phyloP scores from a whole-genome alignment of 2,888 invertebrate species.

The Sialis fuliginosa region DNA sequence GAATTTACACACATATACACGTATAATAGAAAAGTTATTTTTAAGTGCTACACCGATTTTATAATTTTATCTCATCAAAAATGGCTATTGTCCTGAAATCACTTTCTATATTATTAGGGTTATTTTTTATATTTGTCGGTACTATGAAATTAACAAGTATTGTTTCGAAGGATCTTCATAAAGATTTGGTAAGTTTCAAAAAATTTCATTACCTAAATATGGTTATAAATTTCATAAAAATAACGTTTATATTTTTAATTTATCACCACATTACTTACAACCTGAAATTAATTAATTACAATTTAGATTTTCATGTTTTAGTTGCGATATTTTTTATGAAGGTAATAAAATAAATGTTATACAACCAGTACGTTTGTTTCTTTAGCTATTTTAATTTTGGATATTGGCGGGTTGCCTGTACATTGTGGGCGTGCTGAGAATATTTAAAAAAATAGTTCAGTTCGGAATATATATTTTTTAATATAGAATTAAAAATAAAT shows the following conservation, averaged over 20 bases:
- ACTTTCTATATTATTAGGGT: conserved; percentile 75
- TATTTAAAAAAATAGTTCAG: background rate
- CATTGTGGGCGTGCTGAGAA: background rate
- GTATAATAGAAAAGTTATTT: too few relatives aligned
- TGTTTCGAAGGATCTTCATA: conserved; percentile 87
- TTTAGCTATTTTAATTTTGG: conserved; percentile 14
- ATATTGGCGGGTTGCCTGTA: conserved; percentile 22
- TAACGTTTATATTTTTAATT: too few relatives aligned
- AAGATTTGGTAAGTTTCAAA: conserved; percentile 71
- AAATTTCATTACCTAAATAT: background rate
- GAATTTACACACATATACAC: too few relatives aligned
- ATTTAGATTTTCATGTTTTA: too few relatives aligned
- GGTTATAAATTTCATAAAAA: background rate
- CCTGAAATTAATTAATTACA: too few relatives aligned
- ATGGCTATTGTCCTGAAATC: conserved; percentile 76
- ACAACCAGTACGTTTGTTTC: too few relatives aligned
- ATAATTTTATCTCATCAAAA: background rate
- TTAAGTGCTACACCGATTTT: too few relatives aligned
- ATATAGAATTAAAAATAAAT: background rate
- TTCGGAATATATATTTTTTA: background rate
- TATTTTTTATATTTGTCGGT: conserved; percentile 92
- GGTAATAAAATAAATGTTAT: too few relatives aligned
- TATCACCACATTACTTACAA: too few relatives aligned
- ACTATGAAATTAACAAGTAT: conserved; percentile 81
- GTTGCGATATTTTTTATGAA: too few relatives aligned